Base-by-base conservation (phyloP, 53 echinoderm and acorn worm genomes). In the Paracentrotus lividus region DNA sequence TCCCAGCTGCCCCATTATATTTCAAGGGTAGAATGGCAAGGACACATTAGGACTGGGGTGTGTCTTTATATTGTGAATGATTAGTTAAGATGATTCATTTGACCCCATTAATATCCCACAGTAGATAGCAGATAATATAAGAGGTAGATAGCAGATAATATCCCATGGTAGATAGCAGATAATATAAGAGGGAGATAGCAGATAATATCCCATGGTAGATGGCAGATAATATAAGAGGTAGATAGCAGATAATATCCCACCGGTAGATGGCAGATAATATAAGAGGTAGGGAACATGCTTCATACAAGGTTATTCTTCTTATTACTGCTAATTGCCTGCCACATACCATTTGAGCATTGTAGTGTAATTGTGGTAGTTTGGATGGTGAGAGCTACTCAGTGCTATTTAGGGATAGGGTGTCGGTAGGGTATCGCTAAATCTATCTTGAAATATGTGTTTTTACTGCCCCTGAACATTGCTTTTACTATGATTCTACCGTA, bases 281-380 rank as follows among this genome's bases (percentile, higher is more conserved):
- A 47, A 45, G 44, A 81, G 20, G 49, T 23, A 81, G 81, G 81
- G 47, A n/a, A 27, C 10, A 26, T 40, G 81, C 43, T 26, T 47
- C 13, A 47, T 45, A 47, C 81, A 4, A 81, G 81, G 81, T 81
- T 47, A 44, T 47, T 14, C 49, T 81, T 26, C 45, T 47, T 44
- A 81, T 81, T 81, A 49, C 47, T 44, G 81, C 10, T 81, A 81
- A 47, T 81, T 81, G 81, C 26, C 12, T 81, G 81, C 81, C 81
- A 81, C 24, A 81, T 81, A 81, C 81, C 47, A 47, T 47, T 45
- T 47, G 10, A 24, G 6, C 26, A 10, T 43, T 47, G 8, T n/a
- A 24, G 26, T 47, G 44, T 44, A 45, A 78, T 78, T 4, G 38
- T 8, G 18, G 15, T 69, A 69, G 3, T 18, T 38, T 38, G 20